Percentiles rank a stretch among this genome's conserved stretches.
Evolutionary conservation across 30 jellyfish, hydroid and myxozoan genomes (phyloP).

Genomic region (Mastigias papua): DNA sequence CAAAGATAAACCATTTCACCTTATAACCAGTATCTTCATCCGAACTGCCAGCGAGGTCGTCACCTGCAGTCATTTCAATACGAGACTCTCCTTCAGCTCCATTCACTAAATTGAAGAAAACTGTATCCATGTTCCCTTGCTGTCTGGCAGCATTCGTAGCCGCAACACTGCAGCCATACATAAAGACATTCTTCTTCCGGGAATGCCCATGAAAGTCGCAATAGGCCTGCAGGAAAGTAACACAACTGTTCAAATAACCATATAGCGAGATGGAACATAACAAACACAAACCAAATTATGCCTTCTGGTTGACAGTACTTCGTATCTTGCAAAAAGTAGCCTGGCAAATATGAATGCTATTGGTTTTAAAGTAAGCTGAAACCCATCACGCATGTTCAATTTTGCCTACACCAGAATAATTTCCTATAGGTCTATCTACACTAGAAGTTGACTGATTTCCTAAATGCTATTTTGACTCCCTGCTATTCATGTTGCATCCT

Average conservation of each 20-base stretch:
- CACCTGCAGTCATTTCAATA: slow-evolving; percentile 23
- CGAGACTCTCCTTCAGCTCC: slow-evolving; percentile 53
- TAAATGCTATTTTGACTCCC: no score
- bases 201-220: slow-evolving; percentile 99
- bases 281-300: not conserved
- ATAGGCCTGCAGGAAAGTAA: slow-evolving; percentile 64
- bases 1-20: slow-evolving; percentile 34
- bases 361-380: not conserved
- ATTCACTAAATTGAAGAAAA: not conserved
- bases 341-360: not conserved
- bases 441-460: no score
- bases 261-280: not conserved
- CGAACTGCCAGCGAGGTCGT: slow-evolving; percentile 6
- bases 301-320: not conserved
- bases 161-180: slow-evolving; percentile 93
- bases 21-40: slow-evolving; percentile 74
- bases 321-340: not conserved
- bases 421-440: no score
- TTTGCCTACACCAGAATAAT: no score
- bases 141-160: slow-evolving; percentile 63
- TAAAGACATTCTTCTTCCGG: slow-evolving; percentile 88
- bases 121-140: slow-evolving; percentile 76
- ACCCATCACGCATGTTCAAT: no score
- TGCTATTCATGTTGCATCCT: no score
- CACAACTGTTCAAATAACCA: not conserved